Percentiles rank a stretch among this genome's conserved stretches.
Evolutionary conservation across 2,113 vertebrate genomes (phyloP).

Genomic region (Elephantulus edwardii): DNA sequence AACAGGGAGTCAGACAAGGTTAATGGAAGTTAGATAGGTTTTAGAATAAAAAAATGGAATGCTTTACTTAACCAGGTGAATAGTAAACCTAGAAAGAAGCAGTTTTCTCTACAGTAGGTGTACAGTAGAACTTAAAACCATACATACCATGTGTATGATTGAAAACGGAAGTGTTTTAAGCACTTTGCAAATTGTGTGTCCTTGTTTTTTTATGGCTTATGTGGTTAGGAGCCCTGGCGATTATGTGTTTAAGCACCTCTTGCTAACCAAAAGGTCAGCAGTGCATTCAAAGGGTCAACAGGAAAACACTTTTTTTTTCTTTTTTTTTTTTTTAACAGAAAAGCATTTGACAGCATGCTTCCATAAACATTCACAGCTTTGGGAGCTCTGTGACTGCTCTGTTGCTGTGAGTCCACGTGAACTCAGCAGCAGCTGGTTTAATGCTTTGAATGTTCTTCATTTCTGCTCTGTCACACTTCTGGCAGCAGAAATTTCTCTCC

Average conservation of each 20-base stretch:
- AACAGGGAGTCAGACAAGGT: not conserved
- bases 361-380: not conserved
- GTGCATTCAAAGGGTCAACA: too few species aligned
- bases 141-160: not conserved
- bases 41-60: not conserved
- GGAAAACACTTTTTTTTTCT: too few species aligned
- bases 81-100: constrained; percentile 17
- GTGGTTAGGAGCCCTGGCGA: not conserved
- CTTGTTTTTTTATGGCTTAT: not conserved
- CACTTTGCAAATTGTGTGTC: not conserved
- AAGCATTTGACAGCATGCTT: not conserved
- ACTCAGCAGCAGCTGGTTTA: not conserved
- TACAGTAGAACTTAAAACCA: not conserved
- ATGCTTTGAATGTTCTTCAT: not conserved
- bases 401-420: not conserved
- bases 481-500: not conserved
- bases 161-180: not conserved
- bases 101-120: not conserved
- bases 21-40: not conserved
- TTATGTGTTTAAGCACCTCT: not conserved
- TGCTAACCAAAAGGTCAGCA: not conserved
- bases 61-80: not conserved
- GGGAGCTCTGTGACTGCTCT: not conserved
- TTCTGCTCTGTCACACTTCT: not conserved
- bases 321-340: too few species aligned